A percentile compares a stretch with the other conserved stretches of the same genome.
These are phyloP conservation scores for Emys orbicularis DNA, from an alignment of 2,797 vertebrate species.

Conservation along the genomic window DNA sequence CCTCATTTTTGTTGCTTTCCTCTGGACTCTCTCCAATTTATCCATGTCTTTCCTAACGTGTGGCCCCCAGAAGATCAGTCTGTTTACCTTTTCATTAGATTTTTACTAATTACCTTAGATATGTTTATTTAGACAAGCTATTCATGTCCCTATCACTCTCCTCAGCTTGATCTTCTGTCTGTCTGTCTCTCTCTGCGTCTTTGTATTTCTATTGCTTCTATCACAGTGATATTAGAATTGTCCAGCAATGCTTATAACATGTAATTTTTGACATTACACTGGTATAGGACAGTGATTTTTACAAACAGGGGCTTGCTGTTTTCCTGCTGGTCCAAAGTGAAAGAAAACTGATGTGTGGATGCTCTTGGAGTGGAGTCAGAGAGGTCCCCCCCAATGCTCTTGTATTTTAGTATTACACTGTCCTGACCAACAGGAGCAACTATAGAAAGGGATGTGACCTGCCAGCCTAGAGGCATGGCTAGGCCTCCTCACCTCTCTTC, in stretches of 20 bases:
- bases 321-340: accelerated
- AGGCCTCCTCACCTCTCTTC: background rate
- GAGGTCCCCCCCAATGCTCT: background rate
- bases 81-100: constrained; percentile 41
- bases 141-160: background rate
- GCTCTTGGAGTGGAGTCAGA: accelerated
- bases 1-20: background rate
- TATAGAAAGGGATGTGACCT: background rate
- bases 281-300: background rate
- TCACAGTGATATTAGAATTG: background rate
- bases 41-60: background rate
- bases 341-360: background rate
- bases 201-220: background rate
- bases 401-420: no score
- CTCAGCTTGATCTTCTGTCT: background rate
- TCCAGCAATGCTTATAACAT: background rate
- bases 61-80: constrained; percentile 9
- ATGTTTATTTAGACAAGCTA: constrained; percentile 22
- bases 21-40: background rate
- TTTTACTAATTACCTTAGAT: constrained; percentile 24
- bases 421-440: background rate
- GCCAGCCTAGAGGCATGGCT: background rate
- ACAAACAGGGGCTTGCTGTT: background rate
- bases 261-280: background rate
- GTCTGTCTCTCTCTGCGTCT: background rate